These are phyloP conservation scores for Pantherophis guttatus DNA, from an alignment of 2,113 vertebrate genomes.

Conservation along the genomic window DNA sequence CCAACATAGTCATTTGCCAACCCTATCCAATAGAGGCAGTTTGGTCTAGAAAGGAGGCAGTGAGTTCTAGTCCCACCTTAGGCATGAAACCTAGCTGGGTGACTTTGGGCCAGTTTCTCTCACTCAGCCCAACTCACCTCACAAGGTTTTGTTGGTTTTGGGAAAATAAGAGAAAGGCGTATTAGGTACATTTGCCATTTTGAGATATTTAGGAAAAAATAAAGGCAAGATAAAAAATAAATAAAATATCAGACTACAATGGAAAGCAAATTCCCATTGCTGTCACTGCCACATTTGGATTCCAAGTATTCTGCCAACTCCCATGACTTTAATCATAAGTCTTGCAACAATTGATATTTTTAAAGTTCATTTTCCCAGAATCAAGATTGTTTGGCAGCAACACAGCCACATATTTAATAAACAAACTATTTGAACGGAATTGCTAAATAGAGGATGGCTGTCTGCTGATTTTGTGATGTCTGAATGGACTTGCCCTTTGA, in stretches of 20 bases:
- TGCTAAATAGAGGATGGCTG: conserved; percentile 5
- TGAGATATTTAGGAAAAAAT: not conserved
- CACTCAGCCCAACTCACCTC: not conserved
- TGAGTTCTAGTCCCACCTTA: not conserved
- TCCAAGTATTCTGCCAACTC: not conserved
- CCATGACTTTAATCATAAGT: conserved; percentile 5
- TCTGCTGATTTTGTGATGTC: conserved; percentile 12
- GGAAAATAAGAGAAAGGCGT: not conserved
- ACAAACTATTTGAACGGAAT: not conserved
- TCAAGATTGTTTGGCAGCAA: conserved; percentile 3
- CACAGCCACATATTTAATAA: conserved; percentile 13
- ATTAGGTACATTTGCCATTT: not conserved
- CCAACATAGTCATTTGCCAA: not conserved
- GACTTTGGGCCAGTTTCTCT: not conserved
- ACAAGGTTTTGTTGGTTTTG: not conserved
- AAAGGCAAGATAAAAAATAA: not conserved
- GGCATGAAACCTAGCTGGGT: not conserved
- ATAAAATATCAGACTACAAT: not conserved
- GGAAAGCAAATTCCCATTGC: not conserved
- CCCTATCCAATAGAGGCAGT: not conserved
- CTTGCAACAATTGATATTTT: conserved; percentile 20
- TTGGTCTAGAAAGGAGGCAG: not conserved
- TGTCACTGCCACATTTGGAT: not conserved
- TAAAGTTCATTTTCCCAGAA: conserved; percentile 11
- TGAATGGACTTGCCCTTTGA: conserved; percentile 2